Conservation (phyloP, 2,797 vertebrate genomes). For the Nyctalus aviator region DNA sequence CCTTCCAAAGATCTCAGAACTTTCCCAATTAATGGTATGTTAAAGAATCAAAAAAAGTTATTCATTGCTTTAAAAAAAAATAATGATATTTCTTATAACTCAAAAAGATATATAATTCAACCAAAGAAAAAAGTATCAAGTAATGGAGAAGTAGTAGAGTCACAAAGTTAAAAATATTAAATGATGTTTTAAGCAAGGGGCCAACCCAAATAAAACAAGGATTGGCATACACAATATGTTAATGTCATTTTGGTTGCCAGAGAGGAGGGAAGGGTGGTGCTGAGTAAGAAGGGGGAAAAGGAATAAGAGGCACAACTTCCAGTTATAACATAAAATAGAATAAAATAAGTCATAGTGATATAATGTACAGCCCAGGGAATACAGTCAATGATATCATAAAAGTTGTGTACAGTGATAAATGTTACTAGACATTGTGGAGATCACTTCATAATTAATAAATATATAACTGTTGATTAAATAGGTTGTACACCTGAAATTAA, state of each 20-base stretch:
- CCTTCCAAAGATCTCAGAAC: not conserved
- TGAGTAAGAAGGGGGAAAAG: not conserved
- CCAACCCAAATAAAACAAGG: not conserved
- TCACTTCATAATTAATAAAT: not conserved
- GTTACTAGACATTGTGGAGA: not conserved
- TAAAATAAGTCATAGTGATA: not conserved
- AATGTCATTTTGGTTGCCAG: not conserved
- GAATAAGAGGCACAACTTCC: not conserved
- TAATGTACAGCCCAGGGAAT: not conserved
- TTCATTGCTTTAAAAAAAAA: not conserved
- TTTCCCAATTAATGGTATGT: not conserved
- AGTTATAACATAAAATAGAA: not conserved
- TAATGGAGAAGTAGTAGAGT: not conserved
- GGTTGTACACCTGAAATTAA: not conserved
- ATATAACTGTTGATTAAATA: not conserved
- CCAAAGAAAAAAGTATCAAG: not conserved
- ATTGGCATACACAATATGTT: not conserved
- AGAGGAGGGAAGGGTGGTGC: no score
- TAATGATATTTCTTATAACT: constrained; percentile 2
- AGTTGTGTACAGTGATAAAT: not conserved
- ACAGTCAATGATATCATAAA: not conserved
- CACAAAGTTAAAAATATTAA: not conserved
- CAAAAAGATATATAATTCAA: not conserved
- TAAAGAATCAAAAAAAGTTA: not conserved
- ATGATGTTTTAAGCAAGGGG: constrained; percentile 7